These are phyloP conservation scores for Bombyx mandarina DNA, from an alignment of 1,140 invertebrate genomes.

Conservation along the genomic window DNA sequence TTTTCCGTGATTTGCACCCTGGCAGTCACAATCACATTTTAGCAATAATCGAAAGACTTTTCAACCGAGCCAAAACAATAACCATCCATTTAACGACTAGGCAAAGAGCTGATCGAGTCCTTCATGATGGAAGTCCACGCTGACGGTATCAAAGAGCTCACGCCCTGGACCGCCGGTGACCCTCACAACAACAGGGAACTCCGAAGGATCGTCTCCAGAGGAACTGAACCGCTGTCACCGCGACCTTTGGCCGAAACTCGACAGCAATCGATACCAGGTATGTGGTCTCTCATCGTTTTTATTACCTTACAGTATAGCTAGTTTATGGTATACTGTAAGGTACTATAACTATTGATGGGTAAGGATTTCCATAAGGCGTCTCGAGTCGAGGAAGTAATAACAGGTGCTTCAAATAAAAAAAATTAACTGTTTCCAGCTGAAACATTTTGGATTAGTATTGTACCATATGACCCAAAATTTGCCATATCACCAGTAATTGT, in stretches of 20 bases:
- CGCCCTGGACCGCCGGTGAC: conserved; percentile 68
- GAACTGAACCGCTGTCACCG: conserved; percentile 44
- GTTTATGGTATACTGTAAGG: too few relatives aligned
- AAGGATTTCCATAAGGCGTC: too few relatives aligned
- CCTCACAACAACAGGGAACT: conserved; percentile 37
- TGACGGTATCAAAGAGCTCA: conserved; percentile 83
- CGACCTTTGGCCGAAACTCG: conserved; percentile 18
- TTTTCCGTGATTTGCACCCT: neutral
- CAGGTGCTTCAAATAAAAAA: too few relatives aligned
- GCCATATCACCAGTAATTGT: too few relatives aligned
- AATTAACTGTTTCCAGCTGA: too few relatives aligned
- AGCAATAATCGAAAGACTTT: neutral
- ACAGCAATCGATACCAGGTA: conserved; percentile 34
- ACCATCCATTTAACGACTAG: conserved; percentile 63
- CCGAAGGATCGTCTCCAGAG: conserved; percentile 45
- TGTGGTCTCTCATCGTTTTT: conserved; percentile 9
- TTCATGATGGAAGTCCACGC: conserved; percentile 87
- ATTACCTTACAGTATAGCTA: too few relatives aligned
- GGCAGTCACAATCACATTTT: neutral
- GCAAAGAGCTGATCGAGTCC: conserved; percentile 96
- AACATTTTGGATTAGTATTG: too few relatives aligned
- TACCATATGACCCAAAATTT: too few relatives aligned
- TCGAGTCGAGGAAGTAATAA: too few relatives aligned
- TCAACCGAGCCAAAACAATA: too few relatives aligned
- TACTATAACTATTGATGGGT: too few relatives aligned